Conservation (phyloP, 2,113 vertebrate species). For the Sapajus apella region DNA sequence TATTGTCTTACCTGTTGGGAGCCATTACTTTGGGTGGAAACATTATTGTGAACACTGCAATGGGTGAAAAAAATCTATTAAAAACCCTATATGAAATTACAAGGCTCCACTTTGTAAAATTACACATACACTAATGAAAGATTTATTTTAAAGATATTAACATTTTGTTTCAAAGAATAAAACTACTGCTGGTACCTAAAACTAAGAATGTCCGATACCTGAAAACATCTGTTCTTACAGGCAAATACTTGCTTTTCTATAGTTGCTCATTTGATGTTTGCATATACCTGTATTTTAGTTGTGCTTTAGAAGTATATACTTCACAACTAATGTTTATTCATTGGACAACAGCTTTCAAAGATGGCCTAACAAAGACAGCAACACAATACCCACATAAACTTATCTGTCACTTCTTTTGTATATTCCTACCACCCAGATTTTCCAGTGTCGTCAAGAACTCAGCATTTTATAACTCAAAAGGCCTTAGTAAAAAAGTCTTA, state of each 20-base stretch:
- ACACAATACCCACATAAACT: neutral
- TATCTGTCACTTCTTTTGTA: neutral
- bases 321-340: conserved; percentile 20
- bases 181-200: neutral
- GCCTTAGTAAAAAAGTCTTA: neutral
- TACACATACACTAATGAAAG: neutral
- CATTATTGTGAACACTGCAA: conserved; percentile 86
- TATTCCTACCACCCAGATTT: neutral
- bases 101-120: neutral
- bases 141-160: neutral
- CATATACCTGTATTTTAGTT: neutral
- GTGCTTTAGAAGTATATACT: neutral
- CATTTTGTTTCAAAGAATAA: conserved; percentile 12
- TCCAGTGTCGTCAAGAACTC: neutral
- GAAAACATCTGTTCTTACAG: neutral
- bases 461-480: conserved; percentile 24
- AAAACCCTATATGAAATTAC: conserved; percentile 3
- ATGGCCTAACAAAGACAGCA: neutral
- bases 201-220: neutral
- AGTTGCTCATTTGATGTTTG: neutral
- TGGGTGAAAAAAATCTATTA: conserved; percentile 59
- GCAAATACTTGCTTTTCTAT: neutral
- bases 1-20: conserved; percentile 84
- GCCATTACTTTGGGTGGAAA: conserved; percentile 86
- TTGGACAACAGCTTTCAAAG: neutral